phyloP scores from a whole-genome alignment of 2,797 vertebrate species.

The Spondyliosoma cantharus region DNA sequence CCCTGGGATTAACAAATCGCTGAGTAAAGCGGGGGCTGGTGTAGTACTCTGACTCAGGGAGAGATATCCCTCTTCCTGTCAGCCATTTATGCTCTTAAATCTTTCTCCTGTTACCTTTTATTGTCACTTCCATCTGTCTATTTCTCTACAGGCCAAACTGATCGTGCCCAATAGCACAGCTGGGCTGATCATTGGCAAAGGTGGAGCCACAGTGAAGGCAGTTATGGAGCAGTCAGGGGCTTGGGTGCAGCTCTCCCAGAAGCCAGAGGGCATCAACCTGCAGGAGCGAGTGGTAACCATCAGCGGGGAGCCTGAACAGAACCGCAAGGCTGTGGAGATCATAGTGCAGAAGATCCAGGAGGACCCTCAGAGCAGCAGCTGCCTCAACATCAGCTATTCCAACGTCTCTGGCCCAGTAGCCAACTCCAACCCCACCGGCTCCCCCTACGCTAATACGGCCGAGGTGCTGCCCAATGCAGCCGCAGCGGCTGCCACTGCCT shows the following conservation, averaged over 20 bases:
- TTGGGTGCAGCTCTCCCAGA: conserved; percentile 97
- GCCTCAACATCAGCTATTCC: conserved; percentile 97
- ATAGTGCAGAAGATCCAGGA: conserved; percentile 97
- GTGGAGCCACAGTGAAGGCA: conserved; percentile 93
- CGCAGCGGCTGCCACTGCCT: conserved; percentile 90
- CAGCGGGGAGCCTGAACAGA: conserved; percentile 93
- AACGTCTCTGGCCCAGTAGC: conserved; percentile 95
- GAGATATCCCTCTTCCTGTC: conserved; percentile 62
- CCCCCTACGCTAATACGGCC: conserved; percentile 92
- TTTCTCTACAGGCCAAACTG: conserved; percentile 89
- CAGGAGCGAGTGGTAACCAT: conserved; percentile 96
- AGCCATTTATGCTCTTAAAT: conserved; percentile 53
- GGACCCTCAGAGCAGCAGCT: conserved; percentile 96
- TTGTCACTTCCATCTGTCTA: conserved; percentile 70
- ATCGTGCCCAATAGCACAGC: conserved; percentile 97
- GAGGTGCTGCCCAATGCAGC: conserved; percentile 91
- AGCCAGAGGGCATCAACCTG: conserved; percentile 95
- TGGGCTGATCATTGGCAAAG: conserved; percentile 95
- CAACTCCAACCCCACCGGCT: conserved; percentile 97
- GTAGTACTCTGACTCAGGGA: conserved; percentile 73
- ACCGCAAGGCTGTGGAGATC: conserved; percentile 94
- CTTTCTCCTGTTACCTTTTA: conserved; percentile 54
- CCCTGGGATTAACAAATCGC: conserved; percentile 86
- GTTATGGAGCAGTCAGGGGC: conserved; percentile 97
- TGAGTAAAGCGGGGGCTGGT: conserved; percentile 82